Percentiles rank a stretch among this genome's conserved stretches.
Conservation (phyloP, 2,797 vertebrate genomes). For the Cynodonichthys magdalenae region DNA sequence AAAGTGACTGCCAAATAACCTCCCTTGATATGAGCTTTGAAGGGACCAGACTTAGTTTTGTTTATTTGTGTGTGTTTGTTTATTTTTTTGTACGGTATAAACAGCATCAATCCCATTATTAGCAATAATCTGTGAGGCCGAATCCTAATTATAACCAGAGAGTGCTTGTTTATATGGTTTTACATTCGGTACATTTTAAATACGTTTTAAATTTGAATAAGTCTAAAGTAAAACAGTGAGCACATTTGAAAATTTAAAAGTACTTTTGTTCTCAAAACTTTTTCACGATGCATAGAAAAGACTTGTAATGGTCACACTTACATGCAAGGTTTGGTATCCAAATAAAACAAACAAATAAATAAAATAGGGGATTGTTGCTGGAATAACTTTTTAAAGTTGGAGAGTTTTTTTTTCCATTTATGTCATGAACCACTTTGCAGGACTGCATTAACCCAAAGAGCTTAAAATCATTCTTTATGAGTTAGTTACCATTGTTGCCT, state of each 20-base stretch:
- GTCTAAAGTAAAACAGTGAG: not conserved
- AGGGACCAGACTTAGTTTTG: conserved; percentile 20
- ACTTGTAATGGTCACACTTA: too few relatives aligned
- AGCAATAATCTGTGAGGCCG: not conserved
- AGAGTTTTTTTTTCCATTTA: not conserved
- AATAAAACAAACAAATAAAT: not conserved
- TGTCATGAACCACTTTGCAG: not conserved
- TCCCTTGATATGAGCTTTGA: conserved; percentile 38
- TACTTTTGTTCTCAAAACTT: too few relatives aligned
- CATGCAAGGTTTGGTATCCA: too few relatives aligned
- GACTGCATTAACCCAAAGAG: too few relatives aligned
- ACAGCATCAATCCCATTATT: conserved; percentile 8
- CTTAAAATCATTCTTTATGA: too few relatives aligned
- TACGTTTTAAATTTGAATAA: not conserved
- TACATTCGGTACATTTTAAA: not conserved
- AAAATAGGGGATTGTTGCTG: not conserved
- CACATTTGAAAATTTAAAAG: too few relatives aligned
- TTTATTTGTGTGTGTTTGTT: not conserved
- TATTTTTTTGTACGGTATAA: conserved; percentile 8
- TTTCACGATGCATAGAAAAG: too few relatives aligned
- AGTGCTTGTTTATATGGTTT: not conserved
- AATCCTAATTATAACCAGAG: conserved; percentile 7
- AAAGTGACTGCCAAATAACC: conserved; percentile 43
- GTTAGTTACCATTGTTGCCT: too few relatives aligned
- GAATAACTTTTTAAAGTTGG: not conserved